Conservation (phyloP, 2,113 vertebrate genomes). For the Cyprichromis sp. region DNA sequence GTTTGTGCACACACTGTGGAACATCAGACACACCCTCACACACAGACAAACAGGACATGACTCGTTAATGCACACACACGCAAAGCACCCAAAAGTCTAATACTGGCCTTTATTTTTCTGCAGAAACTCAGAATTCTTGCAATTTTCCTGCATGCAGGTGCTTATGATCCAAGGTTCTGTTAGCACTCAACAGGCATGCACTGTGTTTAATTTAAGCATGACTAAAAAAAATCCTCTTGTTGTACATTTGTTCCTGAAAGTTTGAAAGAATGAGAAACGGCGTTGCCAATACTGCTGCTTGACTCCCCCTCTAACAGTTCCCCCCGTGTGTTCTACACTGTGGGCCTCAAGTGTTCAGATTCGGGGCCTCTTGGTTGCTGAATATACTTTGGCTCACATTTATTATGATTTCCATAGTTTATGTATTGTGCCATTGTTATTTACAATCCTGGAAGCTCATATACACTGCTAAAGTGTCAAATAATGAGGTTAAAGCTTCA, state of each 20-base stretch:
- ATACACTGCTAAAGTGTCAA: not conserved
- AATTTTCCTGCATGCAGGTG: not conserved
- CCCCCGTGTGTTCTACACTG: not conserved
- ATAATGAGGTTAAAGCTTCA: not conserved
- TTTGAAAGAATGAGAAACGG: not conserved
- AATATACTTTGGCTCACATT: not conserved
- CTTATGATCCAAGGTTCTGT: not conserved
- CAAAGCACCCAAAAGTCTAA: not conserved
- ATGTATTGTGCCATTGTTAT: not conserved
- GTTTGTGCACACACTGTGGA: not conserved
- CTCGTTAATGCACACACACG: not conserved
- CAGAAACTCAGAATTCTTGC: not conserved
- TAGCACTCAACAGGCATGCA: not conserved
- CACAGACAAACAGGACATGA: not conserved
- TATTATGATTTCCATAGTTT: not conserved
- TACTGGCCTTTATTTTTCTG: not conserved
- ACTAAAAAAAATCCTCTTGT: not conserved
- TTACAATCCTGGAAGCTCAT: not conserved
- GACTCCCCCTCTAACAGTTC: not conserved
- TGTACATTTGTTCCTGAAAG: not conserved
- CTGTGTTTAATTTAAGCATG: not conserved
- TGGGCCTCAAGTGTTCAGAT: not conserved
- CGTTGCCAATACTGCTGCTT: not conserved
- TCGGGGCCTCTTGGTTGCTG: not conserved
- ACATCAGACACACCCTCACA: slow-evolving; percentile 18